Percentiles rank a stretch among this genome's conserved stretches.
Evolutionary conservation across 2,113 vertebrate genomes (phyloP).

Genomic region (Vicugna pacos): DNA sequence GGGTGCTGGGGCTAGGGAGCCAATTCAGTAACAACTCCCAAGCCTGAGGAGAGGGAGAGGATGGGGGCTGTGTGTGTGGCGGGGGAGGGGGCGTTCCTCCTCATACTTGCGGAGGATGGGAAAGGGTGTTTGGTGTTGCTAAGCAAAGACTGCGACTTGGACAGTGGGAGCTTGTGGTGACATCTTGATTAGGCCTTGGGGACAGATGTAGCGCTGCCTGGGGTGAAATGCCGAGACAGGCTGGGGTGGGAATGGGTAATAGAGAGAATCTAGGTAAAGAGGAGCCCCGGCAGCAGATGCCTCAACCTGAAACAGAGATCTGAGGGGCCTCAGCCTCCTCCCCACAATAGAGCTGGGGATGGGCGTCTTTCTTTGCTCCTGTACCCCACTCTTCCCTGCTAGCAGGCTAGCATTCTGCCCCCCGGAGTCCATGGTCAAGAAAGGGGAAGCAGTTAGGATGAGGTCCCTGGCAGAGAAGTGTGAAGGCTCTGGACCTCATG

Average conservation of each 20-base stretch:
- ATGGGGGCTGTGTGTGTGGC: constrained; percentile 58
- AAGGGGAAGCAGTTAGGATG: constrained; percentile 35
- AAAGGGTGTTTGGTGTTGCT: constrained; percentile 82
- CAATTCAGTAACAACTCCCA: constrained; percentile 78
- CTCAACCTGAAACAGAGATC: constrained; percentile 15
- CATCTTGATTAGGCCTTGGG: constrained; percentile 84
- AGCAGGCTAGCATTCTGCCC: constrained; percentile 42
- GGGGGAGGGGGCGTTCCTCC: constrained; percentile 83
- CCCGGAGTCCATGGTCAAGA: constrained; percentile 48
- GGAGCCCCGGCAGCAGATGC: constrained; percentile 10
- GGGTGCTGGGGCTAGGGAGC: constrained; percentile 70
- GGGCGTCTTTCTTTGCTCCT: constrained; percentile 69
- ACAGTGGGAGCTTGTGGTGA: constrained; percentile 80
- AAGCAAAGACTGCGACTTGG: constrained; percentile 80
- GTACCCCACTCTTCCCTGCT: constrained; percentile 4
- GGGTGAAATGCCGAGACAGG: constrained; percentile 70
- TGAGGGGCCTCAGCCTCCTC: constrained; percentile 33
- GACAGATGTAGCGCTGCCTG: constrained; percentile 71
- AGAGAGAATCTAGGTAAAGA: not conserved
- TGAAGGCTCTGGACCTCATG: constrained; percentile 23
- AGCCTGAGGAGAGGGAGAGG: constrained; percentile 69
- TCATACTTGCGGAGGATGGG: constrained; percentile 74
- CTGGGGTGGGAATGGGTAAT: not conserved
- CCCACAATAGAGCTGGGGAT: constrained; percentile 50
- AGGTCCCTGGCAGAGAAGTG: constrained; percentile 53